Conservation (phyloP, 1,140 invertebrate species). For the Drosophila oshimai region DNA sequence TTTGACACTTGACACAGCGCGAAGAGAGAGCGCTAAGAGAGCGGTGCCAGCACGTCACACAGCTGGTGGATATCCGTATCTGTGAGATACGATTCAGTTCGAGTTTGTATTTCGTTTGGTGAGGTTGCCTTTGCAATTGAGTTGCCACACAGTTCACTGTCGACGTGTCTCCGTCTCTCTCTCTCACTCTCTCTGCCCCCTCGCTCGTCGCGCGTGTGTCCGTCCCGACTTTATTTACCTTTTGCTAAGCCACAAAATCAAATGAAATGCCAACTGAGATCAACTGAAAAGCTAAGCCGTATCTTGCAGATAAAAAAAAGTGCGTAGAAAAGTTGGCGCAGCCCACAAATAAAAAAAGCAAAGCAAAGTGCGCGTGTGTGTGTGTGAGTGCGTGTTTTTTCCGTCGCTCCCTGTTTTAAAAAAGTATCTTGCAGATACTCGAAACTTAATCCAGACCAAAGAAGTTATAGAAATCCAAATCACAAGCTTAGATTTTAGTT, state of each 20-base stretch:
- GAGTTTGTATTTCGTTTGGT: constrained; percentile 82
- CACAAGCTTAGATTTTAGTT: constrained; percentile 10
- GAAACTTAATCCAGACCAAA: background rate
- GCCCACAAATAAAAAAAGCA: constrained; percentile 63
- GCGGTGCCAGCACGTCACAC: constrained; percentile 45
- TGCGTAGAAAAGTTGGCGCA: constrained; percentile 60
- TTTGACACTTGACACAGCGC: constrained; percentile 40
- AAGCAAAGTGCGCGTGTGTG: constrained; percentile 57
- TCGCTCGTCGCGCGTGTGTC: constrained; percentile 49
- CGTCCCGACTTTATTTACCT: constrained; percentile 30
- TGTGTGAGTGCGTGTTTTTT: constrained; percentile 47
- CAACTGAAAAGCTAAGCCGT: constrained; percentile 40
- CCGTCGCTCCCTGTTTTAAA: constrained; percentile 8
- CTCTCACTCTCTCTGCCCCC: background rate
- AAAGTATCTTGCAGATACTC: constrained; percentile 14
- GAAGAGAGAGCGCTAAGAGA: constrained; percentile 9
- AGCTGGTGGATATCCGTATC: constrained; percentile 58
- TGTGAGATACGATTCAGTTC: constrained; percentile 67
- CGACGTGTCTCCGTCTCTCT: constrained; percentile 58
- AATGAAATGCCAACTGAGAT: constrained; percentile 39
- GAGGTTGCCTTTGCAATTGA: constrained; percentile 64
- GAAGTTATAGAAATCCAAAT: constrained; percentile 5
- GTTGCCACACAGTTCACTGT: constrained; percentile 51
- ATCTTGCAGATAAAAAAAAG: constrained; percentile 11
- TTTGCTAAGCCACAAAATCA: constrained; percentile 18